phyloP scores from a whole-genome alignment of 2,797 vertebrate genomes.

The Hippocampus kuda region DNA sequence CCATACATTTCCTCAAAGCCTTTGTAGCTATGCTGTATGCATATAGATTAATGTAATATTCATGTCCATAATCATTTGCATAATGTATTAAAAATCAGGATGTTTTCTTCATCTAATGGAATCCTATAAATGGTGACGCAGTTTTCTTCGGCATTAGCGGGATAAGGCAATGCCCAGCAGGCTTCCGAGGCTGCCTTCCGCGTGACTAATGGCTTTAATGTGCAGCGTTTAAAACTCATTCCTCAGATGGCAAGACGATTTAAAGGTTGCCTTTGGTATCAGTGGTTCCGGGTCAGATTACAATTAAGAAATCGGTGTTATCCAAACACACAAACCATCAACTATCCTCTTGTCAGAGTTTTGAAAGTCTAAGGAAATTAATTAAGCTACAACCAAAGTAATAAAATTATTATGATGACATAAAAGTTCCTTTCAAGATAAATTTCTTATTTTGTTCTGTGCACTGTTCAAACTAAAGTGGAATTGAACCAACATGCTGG shows the following conservation, averaged over 20 bases:
- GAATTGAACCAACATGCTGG: too few relatives aligned
- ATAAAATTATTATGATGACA: too few relatives aligned
- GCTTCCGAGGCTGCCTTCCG: constrained; percentile 16
- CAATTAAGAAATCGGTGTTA: neutral
- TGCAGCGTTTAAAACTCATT: constrained; percentile 6
- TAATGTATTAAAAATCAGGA: neutral
- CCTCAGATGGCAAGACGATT: constrained; percentile 3
- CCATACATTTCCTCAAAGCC: neutral
- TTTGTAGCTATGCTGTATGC: neutral
- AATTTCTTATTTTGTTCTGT: too few relatives aligned
- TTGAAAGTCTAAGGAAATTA: too few relatives aligned
- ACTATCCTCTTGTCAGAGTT: neutral
- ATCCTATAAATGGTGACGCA: neutral
- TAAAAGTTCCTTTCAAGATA: neutral
- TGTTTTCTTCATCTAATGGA: neutral
- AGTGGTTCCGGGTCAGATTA: neutral
- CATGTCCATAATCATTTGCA: neutral
- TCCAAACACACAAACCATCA: neutral
- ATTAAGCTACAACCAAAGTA: too few relatives aligned
- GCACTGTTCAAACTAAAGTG: too few relatives aligned
- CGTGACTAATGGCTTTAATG: constrained; percentile 28
- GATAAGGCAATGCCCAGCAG: neutral
- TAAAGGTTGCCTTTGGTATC: constrained; percentile 2
- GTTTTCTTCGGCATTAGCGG: constrained; percentile 1
- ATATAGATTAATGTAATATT: neutral